Evolutionary conservation across 2,888 invertebrate genomes (phyloP).

Genomic region (Lasioglossum vierecki): DNA sequence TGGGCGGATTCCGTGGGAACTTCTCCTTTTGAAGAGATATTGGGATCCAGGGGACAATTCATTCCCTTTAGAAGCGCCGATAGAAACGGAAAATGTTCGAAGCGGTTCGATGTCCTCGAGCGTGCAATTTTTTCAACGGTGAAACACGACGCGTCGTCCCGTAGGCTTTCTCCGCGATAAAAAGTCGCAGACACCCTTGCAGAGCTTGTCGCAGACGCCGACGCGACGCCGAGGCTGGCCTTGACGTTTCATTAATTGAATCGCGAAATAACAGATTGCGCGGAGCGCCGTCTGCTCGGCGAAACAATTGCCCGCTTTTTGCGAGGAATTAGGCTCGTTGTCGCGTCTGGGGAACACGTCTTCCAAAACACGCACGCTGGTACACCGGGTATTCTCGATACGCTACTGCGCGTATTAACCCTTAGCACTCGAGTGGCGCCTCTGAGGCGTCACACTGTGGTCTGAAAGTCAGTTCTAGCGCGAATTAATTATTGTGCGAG

Average conservation of each 20-base stretch:
- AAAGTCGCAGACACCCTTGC: background rate
- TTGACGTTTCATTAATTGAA: constrained; percentile 58
- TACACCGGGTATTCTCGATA: background rate
- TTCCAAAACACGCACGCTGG: background rate
- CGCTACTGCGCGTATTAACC: too few species aligned
- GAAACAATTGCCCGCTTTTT: background rate
- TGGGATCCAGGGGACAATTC: constrained; percentile 45
- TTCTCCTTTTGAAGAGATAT: constrained; percentile 41
- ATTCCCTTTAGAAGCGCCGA: constrained; percentile 24
- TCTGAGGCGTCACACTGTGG: too few species aligned
- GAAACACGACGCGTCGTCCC: background rate
- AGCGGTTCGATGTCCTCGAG: constrained; percentile 5
- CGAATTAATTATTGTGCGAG: too few species aligned
- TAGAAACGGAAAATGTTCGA: constrained; percentile 34
- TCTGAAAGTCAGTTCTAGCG: too few species aligned
- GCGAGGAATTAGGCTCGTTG: background rate
- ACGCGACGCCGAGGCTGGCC: constrained; percentile 22
- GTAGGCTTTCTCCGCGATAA: background rate
- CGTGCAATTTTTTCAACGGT: background rate
- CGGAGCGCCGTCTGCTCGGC: background rate
- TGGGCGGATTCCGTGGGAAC: constrained; percentile 21
- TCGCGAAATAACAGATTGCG: constrained; percentile 36
- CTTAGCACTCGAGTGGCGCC: too few species aligned
- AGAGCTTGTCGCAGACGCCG: background rate
- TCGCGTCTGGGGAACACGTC: background rate